Evolutionary conservation across 2,113 vertebrate genomes (phyloP).

Genomic region (Bothrops jararaca): DNA sequence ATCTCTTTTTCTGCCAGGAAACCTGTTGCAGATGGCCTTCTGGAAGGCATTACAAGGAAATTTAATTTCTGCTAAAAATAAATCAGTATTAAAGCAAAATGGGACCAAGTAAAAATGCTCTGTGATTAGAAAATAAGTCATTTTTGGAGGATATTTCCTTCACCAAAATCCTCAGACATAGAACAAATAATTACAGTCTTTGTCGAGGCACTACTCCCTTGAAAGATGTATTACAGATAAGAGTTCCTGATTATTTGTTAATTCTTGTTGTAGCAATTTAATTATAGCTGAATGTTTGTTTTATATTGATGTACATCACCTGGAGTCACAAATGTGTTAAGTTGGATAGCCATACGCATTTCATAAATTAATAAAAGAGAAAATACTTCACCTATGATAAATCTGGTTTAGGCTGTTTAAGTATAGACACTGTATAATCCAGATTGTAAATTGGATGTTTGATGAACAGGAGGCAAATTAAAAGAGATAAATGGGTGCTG

Average conservation of each 20-base stretch:
- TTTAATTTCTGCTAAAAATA: conserved; percentile 12
- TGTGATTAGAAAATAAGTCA: conserved; percentile 31
- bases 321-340: not conserved
- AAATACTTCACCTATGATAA: not conserved
- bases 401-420: not conserved
- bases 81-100: conserved; percentile 19
- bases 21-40: conserved; percentile 23
- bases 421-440: not conserved
- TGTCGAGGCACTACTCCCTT: conserved; percentile 21
- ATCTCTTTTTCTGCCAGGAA: conserved; percentile 4
- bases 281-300: not conserved
- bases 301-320: not conserved
- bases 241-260: not conserved
- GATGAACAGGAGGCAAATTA: not conserved
- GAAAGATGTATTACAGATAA: not conserved
- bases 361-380: not conserved
- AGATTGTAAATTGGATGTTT: not conserved
- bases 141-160: conserved; percentile 17
- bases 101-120: not conserved
- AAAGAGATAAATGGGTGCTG: not conserved
- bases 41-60: conserved; percentile 50
- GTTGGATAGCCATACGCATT: not conserved
- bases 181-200: conserved; percentile 4
- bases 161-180: not conserved
- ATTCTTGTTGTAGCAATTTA: not conserved